phyloP scores from a whole-genome alignment of 2,797 vertebrate genomes.

The Mycteria americana region DNA sequence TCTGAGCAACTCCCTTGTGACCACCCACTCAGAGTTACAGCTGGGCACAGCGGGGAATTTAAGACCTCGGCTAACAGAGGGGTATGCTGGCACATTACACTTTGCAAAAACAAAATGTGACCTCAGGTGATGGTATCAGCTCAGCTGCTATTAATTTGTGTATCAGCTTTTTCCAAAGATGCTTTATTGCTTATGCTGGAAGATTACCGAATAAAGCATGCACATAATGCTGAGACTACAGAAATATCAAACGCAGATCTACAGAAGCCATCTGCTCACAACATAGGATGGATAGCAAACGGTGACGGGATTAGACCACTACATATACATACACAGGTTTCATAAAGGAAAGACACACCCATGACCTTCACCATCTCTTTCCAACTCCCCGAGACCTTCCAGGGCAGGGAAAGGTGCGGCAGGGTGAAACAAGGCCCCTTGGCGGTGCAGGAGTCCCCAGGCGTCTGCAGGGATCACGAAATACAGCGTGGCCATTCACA shows the following conservation, averaged over 20 bases:
- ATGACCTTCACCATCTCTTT: background rate
- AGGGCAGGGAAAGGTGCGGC: background rate
- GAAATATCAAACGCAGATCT: background rate
- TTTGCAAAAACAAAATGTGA: background rate
- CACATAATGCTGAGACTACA: background rate
- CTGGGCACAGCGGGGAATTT: background rate
- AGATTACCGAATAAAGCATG: background rate
- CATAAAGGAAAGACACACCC: background rate
- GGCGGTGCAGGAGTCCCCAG: rapidly evolving
- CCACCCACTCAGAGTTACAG: background rate
- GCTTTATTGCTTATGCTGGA: background rate
- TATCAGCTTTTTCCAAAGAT: constrained; percentile 1
- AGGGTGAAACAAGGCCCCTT: background rate
- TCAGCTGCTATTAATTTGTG: background rate
- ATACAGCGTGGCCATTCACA: rapidly evolving
- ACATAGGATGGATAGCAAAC: rapidly evolving
- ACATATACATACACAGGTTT: background rate
- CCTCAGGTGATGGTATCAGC: background rate
- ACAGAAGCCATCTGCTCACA: constrained; percentile 11
- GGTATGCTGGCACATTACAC: background rate
- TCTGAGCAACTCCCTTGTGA: background rate
- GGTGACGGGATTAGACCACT: background rate
- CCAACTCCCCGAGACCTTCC: background rate
- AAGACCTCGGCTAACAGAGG: background rate
- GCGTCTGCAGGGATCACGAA: rapidly evolving